These are phyloP conservation scores for Caenorhabditis sp. DNA, from an alignment of 2,888 invertebrate genomes.

Conservation along the genomic window DNA sequence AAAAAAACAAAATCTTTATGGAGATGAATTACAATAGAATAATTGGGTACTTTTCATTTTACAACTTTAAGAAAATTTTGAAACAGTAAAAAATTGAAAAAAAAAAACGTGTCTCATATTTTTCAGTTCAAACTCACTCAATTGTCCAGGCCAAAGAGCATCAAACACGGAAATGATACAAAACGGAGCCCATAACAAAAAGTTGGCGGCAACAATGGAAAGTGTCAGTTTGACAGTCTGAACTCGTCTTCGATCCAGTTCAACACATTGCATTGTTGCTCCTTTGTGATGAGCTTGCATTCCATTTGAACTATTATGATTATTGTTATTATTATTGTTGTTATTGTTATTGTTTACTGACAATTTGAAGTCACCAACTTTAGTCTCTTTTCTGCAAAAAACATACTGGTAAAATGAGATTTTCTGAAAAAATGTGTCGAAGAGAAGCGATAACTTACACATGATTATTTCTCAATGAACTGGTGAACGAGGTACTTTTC, in stretches of 20 bases:
- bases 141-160: conserved; percentile 62
- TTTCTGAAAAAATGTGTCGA: no score
- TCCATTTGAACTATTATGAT: no score
- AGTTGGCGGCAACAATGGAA: conserved; percentile 76
- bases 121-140: conserved; percentile 74
- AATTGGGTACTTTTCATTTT: no score
- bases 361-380: conserved; percentile 23
- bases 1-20: no score
- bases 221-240: conserved; percentile 74
- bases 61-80: no score
- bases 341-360: conserved; percentile 13
- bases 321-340: no score
- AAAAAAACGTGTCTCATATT: no score
- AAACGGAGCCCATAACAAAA: conserved; percentile 79
- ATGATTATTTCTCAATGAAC: conserved; percentile 27
- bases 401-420: no score
- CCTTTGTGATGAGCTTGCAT: conserved; percentile 46
- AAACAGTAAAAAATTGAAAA: no score
- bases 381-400: conserved; percentile 10
- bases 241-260: conserved; percentile 67
- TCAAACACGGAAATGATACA: conserved; percentile 72
- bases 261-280: conserved; percentile 45
- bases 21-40: no score
- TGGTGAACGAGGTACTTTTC: conserved; percentile 45
- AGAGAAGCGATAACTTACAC: no score